These are phyloP conservation scores for Notocelia uddmanniana DNA, from an alignment of 2,888 invertebrate genomes.

Conservation along the genomic window DNA sequence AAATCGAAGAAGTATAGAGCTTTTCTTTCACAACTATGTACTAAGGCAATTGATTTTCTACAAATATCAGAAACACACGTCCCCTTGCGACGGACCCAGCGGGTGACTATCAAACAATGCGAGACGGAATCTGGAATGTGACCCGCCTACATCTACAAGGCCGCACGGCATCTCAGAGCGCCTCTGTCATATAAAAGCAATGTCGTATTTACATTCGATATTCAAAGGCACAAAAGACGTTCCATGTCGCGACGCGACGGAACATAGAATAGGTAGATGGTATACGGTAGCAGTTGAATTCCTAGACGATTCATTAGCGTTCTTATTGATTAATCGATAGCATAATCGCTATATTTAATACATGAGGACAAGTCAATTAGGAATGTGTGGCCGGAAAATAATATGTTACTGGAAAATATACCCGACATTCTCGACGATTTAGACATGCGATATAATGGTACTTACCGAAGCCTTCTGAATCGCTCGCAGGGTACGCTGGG, in stretches of 20 bases:
- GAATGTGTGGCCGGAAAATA: slow-evolving; percentile 33
- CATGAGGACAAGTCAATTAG: slow-evolving; percentile 44
- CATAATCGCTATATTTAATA: slow-evolving; percentile 40
- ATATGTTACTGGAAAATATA: slow-evolving; percentile 27
- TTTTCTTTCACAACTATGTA: slow-evolving; percentile 32
- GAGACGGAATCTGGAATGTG: slow-evolving; percentile 81
- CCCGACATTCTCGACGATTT: slow-evolving; percentile 33
- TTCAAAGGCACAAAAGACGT: slow-evolving; percentile 13
- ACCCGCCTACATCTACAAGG: slow-evolving; percentile 83
- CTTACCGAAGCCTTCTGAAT: slow-evolving; percentile 85
- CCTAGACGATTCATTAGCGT: slow-evolving; percentile 49
- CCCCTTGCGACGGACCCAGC: slow-evolving; percentile 32
- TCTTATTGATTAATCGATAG: slow-evolving; percentile 49
- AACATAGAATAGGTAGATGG: slow-evolving; percentile 27
- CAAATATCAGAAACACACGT: slow-evolving; percentile 33
- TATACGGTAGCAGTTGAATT: slow-evolving; percentile 48
- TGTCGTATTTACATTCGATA: slow-evolving; percentile 18
- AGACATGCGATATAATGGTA: slow-evolving; percentile 47
- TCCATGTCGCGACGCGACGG: neutral
- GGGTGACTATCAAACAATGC: slow-evolving; percentile 70
- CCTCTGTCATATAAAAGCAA: neutral
- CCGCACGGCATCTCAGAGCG: slow-evolving; percentile 65
- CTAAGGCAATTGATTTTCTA: slow-evolving; percentile 1
- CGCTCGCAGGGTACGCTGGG: slow-evolving; percentile 80
- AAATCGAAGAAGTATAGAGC: slow-evolving; percentile 33